These are phyloP conservation scores for Callionymus lyra DNA, from an alignment of 2,113 vertebrate genomes.

Conservation along the genomic window DNA sequence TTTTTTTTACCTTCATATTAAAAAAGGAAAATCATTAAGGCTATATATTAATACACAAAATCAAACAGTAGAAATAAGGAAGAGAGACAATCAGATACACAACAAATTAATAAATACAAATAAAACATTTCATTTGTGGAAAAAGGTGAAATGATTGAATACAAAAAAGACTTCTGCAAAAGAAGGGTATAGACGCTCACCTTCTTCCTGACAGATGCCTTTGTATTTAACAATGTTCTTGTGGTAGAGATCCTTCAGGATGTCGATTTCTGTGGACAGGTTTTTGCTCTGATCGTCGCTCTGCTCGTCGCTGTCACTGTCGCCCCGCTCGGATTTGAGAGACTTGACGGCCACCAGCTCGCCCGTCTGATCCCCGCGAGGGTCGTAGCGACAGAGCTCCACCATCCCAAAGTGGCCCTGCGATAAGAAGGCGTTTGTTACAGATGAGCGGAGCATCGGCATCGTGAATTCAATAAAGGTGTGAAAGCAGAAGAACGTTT, in stretches of 20 bases:
- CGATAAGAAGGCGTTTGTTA: background rate
- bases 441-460: no score
- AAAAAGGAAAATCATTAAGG: no score
- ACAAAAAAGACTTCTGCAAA: no score
- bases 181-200: constrained; percentile 47
- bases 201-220: constrained; percentile 91
- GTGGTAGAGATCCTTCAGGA: constrained; percentile 89
- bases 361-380: constrained; percentile 85
- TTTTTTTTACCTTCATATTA: no score
- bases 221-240: constrained; percentile 98
- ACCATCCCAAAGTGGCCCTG: constrained; percentile 97
- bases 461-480: no score
- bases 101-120: no score
- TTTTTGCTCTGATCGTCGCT: constrained; percentile 84
- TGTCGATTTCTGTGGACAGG: constrained; percentile 87
- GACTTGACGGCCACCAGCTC: constrained; percentile 97
- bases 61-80: no score
- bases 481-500: no score
- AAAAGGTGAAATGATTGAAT: no score
- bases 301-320: constrained; percentile 83
- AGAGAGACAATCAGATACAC: no score
- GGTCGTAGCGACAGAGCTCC: constrained; percentile 91
- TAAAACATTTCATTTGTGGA: no score
- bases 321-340: constrained; percentile 83
- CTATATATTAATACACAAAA: no score